phyloP scores from a whole-genome alignment of 2,888 invertebrate genomes.

The Corbicula japonica region DNA sequence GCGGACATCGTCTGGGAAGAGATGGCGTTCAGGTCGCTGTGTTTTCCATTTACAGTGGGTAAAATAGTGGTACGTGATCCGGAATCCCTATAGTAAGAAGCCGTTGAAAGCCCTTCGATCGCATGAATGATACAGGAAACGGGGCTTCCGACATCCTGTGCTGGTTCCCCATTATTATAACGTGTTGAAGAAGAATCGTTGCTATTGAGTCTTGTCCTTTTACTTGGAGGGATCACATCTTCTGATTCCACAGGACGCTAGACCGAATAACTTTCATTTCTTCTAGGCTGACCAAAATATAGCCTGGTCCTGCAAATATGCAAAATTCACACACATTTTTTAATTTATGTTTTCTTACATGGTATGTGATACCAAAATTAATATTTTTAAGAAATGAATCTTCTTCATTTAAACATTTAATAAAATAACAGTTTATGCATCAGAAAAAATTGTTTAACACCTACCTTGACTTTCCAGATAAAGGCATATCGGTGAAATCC shows the following conservation, averaged over 20 bases:
- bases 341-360: too few relatives aligned
- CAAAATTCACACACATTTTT: too few relatives aligned
- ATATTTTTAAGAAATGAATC: too few relatives aligned
- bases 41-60: constrained; percentile 19
- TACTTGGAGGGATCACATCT: background rate
- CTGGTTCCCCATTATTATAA: background rate
- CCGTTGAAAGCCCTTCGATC: constrained; percentile 9
- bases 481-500: constrained; percentile 11
- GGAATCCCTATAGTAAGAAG: constrained; percentile 1
- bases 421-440: too few relatives aligned
- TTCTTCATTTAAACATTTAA: too few relatives aligned
- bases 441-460: too few relatives aligned
- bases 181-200: constrained; percentile 4
- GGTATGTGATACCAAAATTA: too few relatives aligned
- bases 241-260: background rate
- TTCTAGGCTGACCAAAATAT: too few relatives aligned
- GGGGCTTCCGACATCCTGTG: background rate
- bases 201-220: background rate
- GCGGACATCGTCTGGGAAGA: constrained; percentile 25
- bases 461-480: constrained; percentile 13
- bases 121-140: constrained; percentile 29
- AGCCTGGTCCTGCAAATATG: too few relatives aligned
- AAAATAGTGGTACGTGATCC: constrained; percentile 24
- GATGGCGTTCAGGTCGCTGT: constrained; percentile 18
- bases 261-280: background rate